phyloP scores from a whole-genome alignment of 2,113 vertebrate species.

The Leptosomus discolor region DNA sequence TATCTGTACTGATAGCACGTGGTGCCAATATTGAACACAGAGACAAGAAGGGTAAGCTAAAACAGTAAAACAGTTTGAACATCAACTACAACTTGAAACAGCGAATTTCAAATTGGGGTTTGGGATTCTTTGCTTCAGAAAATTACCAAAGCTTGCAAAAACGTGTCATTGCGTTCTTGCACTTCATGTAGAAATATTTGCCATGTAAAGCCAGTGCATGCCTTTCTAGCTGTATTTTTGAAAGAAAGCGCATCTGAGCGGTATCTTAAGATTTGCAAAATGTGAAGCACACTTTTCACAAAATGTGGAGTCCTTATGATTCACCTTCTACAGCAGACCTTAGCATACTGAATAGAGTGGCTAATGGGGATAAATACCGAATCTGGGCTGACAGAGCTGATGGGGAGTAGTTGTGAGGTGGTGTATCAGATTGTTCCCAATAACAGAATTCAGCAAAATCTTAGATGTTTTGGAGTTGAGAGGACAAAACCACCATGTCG shows the following conservation, averaged over 20 bases:
- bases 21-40: slow-evolving; percentile 97
- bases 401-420: neutral
- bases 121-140: neutral
- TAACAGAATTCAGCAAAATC: neutral
- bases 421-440: neutral
- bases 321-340: neutral
- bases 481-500: neutral
- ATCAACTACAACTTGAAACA: neutral
- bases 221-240: neutral
- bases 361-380: neutral
- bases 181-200: rapidly evolving
- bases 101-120: neutral
- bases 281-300: neutral
- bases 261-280: neutral
- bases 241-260: neutral
- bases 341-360: neutral
- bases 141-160: neutral
- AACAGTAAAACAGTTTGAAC: neutral
- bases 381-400: neutral
- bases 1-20: slow-evolving; percentile 93
- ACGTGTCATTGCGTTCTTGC: neutral
- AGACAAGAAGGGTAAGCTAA: slow-evolving; percentile 92
- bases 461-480: neutral
- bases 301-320: rapidly evolving
- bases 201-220: neutral